Base-by-base conservation (phyloP, 2,113 vertebrate genomes). In the Romanogobio albipinnatus region DNA sequence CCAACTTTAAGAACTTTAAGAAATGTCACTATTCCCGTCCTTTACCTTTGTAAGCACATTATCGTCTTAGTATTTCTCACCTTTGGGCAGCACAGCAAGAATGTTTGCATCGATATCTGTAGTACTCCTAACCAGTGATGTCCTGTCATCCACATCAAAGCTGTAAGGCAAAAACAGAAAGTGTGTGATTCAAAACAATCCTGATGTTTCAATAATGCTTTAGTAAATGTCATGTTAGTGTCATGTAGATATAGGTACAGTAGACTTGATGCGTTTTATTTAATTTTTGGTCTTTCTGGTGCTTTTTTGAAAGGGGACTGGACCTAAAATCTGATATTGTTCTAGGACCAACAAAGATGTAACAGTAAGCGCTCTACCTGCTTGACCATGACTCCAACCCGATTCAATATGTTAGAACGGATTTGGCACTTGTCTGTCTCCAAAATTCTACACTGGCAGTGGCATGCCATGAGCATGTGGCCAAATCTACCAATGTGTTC, bases 1-100 rank as follows among this genome's bases (percentile, higher is more conserved):
- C 70, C 1, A 74, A 26, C n/a, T 3, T 24, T 56, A 17, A 53
- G 15, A 53, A 53, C 49, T 51, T 15, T 43, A 56, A 56, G 15
- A 56, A 19, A 2, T 9, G 3, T 24, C 10, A 7, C 10, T 24
- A 4, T 47, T 11, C n/a, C 43, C 7, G 6, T 74, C 22, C 22
- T 73, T 45, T 39, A 73, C 22, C 39, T 39, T 39, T 73, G 43
- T 24, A 24, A 24, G 10, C 10, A 45, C 11, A 26, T 5, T 24
- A 5, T 73, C 3, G 51, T 49, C 45, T 51, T 33, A 17, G 6
- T 26, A 9, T 26, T 24, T 78, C 95, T 74, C 90, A 99, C 98
- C 98, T 93, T 97, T 99, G 9, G 98, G 97, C 90, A 97, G 95
- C 45, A 93, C 94, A 86, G 90, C 90, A 92, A 97, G 91, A 89